Evolutionary conservation across 2,888 invertebrate genomes (phyloP).

Genomic region (Incurvaria masculella): DNA sequence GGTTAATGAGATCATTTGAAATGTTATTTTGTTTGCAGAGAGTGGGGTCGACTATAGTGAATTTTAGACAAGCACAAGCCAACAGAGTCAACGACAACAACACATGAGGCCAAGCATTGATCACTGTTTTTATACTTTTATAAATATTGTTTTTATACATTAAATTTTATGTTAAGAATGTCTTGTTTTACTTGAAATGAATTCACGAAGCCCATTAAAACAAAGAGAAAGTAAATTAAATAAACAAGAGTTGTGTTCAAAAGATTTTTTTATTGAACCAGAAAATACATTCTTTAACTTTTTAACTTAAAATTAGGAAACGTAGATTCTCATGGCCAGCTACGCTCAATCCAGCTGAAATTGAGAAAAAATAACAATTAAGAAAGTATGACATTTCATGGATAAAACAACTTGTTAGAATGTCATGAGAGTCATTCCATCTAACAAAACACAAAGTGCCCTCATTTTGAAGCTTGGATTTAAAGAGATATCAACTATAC

Average conservation of each 20-base stretch:
- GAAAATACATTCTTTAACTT: no score
- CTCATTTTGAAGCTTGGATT: no score
- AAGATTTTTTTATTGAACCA: no score
- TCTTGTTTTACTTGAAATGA: not conserved
- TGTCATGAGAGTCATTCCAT: no score
- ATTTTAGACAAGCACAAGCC: conserved; percentile 26
- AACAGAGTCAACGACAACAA: conserved; percentile 23
- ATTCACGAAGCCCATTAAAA: not conserved
- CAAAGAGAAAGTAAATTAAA: conserved; percentile 2
- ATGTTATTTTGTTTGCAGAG: conserved; percentile 32
- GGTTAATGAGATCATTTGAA: no score
- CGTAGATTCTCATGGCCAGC: not conserved
- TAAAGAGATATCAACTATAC: no score
- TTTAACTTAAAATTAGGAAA: not conserved
- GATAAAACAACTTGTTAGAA: no score
- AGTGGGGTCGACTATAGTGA: conserved; percentile 34
- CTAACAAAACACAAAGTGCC: no score
- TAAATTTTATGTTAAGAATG: not conserved
- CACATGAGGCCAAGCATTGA: conserved; percentile 19
- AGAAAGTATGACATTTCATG: conserved; percentile 7
- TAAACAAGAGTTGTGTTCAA: no score
- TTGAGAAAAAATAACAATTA: conserved; percentile 27
- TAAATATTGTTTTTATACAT: conserved; percentile 17
- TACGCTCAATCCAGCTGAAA: conserved; percentile 60
- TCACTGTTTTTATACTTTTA: conserved; percentile 33